A percentile compares a stretch with the other conserved stretches of the same genome.
Evolutionary conservation across 2,888 invertebrate species (phyloP).

Genomic region (Autographa gamma): DNA sequence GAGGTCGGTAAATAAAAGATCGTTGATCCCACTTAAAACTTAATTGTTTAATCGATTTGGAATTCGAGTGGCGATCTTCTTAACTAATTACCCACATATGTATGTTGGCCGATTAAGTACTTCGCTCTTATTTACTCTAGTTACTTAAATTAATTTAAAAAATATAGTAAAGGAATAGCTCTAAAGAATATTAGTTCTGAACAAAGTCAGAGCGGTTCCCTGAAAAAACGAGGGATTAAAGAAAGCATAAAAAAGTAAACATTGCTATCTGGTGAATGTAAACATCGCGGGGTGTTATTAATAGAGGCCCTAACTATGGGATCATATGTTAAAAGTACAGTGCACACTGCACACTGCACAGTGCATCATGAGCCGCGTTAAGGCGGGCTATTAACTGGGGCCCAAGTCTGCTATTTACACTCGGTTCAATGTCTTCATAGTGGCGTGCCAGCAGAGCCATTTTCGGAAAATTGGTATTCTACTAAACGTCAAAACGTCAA

Average conservation of each 20-base stretch:
- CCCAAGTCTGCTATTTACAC: too few species aligned
- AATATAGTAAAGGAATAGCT: neutral
- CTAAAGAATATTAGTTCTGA: slow-evolving; percentile 7
- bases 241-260: slow-evolving; percentile 78
- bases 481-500: too few species aligned
- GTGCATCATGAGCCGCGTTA: slow-evolving; percentile 53
- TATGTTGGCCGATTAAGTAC: slow-evolving; percentile 35
- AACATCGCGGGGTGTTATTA: slow-evolving; percentile 79
- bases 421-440: too few species aligned
- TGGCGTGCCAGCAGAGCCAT: too few species aligned
- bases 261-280: slow-evolving; percentile 80
- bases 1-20: slow-evolving; percentile 73
- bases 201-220: slow-evolving; percentile 34
- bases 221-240: slow-evolving; percentile 63
- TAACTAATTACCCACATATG: slow-evolving; percentile 54
- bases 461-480: too few species aligned
- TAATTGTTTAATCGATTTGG: slow-evolving; percentile 78
- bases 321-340: slow-evolving; percentile 69
- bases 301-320: slow-evolving; percentile 74
- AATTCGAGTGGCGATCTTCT: slow-evolving; percentile 67
- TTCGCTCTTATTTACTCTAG: slow-evolving; percentile 19
- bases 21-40: slow-evolving; percentile 83
- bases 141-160: neutral
- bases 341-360: slow-evolving; percentile 57
- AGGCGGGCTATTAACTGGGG: slow-evolving; percentile 58